Percentiles rank a stretch among this genome's conserved stretches.
Conservation (phyloP, 2,113 vertebrate species). For the Tachysurus vachellii region DNA sequence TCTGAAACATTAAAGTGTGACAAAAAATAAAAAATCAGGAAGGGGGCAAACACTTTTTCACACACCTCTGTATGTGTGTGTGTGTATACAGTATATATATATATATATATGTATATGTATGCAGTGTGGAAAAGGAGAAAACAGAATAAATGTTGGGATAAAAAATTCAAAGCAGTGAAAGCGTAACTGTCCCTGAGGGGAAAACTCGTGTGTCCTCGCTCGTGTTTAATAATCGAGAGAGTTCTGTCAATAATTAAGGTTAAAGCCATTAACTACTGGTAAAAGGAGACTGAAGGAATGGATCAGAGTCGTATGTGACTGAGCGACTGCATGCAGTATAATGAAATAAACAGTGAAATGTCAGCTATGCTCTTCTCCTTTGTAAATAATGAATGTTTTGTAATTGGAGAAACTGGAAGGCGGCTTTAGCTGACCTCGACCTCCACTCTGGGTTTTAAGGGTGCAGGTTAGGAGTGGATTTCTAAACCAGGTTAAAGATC, state of each 20-base stretch:
- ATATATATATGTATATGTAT: too few relatives aligned
- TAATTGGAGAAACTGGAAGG: slow-evolving; percentile 51
- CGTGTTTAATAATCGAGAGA: not conserved
- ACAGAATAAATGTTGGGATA: not conserved
- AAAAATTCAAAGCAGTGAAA: not conserved
- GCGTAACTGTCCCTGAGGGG: not conserved
- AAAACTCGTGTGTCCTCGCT: not conserved
- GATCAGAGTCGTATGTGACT: not conserved
- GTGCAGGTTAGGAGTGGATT: slow-evolving; percentile 28
- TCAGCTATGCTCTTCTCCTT: slow-evolving; percentile 44
- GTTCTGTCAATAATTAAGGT: not conserved
- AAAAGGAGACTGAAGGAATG: not conserved
- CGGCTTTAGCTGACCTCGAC: slow-evolving; percentile 51
- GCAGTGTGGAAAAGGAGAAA: not conserved
- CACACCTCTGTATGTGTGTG: too few relatives aligned
- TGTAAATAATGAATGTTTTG: slow-evolving; percentile 58
- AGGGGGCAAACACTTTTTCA: too few relatives aligned
- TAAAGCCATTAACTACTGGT: not conserved
- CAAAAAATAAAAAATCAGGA: not conserved
- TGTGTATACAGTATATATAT: too few relatives aligned
- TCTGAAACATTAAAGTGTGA: too few relatives aligned
- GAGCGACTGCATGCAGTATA: slow-evolving; percentile 26
- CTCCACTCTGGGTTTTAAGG: slow-evolving; percentile 29
- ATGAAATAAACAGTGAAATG: slow-evolving; percentile 53
- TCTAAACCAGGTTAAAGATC: slow-evolving; percentile 46